Base-by-base conservation (phyloP, 2,797 vertebrate species). In the Enoplosus armatus region DNA sequence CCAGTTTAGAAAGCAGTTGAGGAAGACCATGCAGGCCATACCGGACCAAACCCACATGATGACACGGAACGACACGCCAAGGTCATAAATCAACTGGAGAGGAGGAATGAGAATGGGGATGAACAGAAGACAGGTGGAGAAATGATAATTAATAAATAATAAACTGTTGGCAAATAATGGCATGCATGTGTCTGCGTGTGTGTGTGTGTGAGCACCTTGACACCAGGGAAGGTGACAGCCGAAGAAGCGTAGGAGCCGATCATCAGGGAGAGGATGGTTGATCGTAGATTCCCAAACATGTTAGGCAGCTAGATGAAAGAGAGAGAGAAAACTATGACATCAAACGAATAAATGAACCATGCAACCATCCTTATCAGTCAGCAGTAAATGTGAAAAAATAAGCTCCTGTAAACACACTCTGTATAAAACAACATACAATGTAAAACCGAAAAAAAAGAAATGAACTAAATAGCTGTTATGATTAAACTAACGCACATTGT, bases 241-340 rank as follows among this genome's bases (percentile, higher is more conserved):
- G 97, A 98, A 9, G 97, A 98, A 8, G 96, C 97, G 0, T 98
- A 98, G 47, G 97, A 97, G 15, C 97, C 97, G 0, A 97, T 95
- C 96, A 97, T 97, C 67, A 97, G 84, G 6, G 96, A 96, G 77
- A 98, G 94, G 86, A 97, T 85, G 0, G 97, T 98, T 16, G 96
- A 96, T 7, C 96, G 94, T 8, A 97, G 65, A 33, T 96, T 96
- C 35, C 97, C 96, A 89, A 98, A 98, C 96, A 98, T 97, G 86
- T 97, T 98, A 0, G 97, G 92, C 54, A 98, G 89, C 97, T 96
- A 26, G 18, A 82, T n/a, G 39, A 65, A 29, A 75, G 5, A 60
- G 16, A 71, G 48, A 72, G 6, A 45, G 53, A 48, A 27, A 74
- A 16, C 2, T 26, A 15, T 47, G 18, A 48, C 9, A 39, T 26